A percentile compares a stretch with the other conserved stretches of the same genome.
phyloP scores from a whole-genome alignment of 2,888 invertebrate species.

The Parthenolecanium corni region DNA sequence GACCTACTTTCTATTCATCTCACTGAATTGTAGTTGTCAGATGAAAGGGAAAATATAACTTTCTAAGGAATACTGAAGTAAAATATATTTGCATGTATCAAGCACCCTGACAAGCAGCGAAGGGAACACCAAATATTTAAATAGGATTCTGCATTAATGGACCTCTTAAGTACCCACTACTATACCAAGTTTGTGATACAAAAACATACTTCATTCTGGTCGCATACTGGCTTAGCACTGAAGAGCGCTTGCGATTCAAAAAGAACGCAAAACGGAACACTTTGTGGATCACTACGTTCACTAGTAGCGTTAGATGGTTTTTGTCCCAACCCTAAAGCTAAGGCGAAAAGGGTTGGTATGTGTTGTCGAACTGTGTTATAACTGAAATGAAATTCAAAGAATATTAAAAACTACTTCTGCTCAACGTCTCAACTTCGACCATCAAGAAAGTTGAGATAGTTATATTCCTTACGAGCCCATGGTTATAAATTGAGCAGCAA shows the following conservation, averaged over 20 bases:
- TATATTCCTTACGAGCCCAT: slow-evolving; percentile 49
- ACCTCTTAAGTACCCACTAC: too few relatives aligned
- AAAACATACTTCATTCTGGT: neutral
- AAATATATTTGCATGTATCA: too few relatives aligned
- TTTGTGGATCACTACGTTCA: neutral
- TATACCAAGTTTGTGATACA: too few relatives aligned
- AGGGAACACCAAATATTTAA: too few relatives aligned
- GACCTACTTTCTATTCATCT: too few relatives aligned
- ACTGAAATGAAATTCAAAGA: neutral
- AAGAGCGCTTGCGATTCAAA: slow-evolving; percentile 1
- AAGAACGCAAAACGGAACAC: neutral
- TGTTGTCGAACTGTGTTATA: slow-evolving; percentile 12
- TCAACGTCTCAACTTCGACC: neutral
- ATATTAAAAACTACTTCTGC: neutral
- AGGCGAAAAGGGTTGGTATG: neutral
- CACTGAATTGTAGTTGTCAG: too few relatives aligned
- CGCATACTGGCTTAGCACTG: neutral
- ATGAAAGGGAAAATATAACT: too few relatives aligned
- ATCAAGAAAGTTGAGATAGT: neutral
- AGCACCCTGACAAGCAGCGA: too few relatives aligned
- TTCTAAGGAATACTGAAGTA: too few relatives aligned
- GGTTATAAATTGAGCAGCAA: slow-evolving; percentile 51
- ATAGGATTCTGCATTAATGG: too few relatives aligned
- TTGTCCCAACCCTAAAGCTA: slow-evolving; percentile 9
- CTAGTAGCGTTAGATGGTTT: neutral